A percentile compares a stretch with the other conserved stretches of the same genome.
phyloP scores from a whole-genome alignment of 2,888 invertebrate species.

The Caenorhabditis imperialis region DNA sequence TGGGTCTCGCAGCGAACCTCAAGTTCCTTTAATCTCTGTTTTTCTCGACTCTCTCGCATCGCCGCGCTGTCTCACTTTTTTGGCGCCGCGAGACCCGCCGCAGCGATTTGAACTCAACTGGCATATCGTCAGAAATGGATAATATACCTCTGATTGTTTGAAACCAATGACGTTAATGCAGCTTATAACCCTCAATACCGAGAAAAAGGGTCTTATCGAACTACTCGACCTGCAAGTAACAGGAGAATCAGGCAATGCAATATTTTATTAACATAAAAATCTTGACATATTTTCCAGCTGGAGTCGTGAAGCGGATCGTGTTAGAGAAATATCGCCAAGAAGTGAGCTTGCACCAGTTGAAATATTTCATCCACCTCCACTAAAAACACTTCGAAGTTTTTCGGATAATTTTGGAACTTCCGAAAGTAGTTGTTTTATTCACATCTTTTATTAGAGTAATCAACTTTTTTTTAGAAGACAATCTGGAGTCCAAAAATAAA shows the following conservation, averaged over 20 bases:
- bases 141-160: no score
- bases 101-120: no score
- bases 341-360: constrained; percentile 29
- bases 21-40: no score
- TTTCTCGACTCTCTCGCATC: no score
- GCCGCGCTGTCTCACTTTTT: no score
- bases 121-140: no score
- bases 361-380: constrained; percentile 13
- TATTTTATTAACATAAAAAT: not conserved
- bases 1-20: no score
- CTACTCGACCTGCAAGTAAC: constrained; percentile 6
- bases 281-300: constrained; percentile 30
- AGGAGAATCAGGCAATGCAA: constrained; percentile 40
- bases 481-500: not conserved
- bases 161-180: no score
- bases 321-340: constrained; percentile 44
- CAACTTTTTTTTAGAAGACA: constrained; percentile 13
- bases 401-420: constrained; percentile 7
- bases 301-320: constrained; percentile 47
- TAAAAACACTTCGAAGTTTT: constrained; percentile 7
- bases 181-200: constrained; percentile 49
- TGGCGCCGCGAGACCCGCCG: no score
- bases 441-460: no score
- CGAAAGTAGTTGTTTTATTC: constrained; percentile 39
- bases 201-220: constrained; percentile 8